phyloP scores from a whole-genome alignment of 2,888 invertebrate species.

The Ophioninae sp. region DNA sequence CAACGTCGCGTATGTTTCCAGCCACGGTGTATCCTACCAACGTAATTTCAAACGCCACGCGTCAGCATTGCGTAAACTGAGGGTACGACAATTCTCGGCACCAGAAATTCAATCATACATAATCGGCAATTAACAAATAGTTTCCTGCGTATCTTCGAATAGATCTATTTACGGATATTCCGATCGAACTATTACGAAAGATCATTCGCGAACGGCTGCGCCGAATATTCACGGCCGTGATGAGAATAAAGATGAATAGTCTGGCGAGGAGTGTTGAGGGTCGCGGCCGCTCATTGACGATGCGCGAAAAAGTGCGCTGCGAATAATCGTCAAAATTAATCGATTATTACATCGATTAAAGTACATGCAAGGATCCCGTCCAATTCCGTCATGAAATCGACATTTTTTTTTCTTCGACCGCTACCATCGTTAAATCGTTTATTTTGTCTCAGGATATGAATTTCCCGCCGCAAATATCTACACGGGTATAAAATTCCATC shows the following conservation, averaged over 20 bases:
- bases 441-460: neutral
- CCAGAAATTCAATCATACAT: neutral
- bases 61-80: too few species aligned
- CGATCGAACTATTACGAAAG: constrained; percentile 44
- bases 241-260: constrained; percentile 51
- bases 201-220: constrained; percentile 27
- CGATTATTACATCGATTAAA: neutral
- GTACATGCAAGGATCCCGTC: too few species aligned
- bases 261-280: constrained; percentile 49
- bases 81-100: too few species aligned
- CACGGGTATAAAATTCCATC: constrained; percentile 7
- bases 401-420: neutral
- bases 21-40: too few species aligned
- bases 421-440: neutral
- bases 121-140: too few species aligned
- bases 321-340: constrained; percentile 4
- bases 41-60: too few species aligned
- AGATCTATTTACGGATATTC: constrained; percentile 11
- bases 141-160: neutral
- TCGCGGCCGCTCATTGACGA: constrained; percentile 45
- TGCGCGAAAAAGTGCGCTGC: neutral
- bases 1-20: too few species aligned
- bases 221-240: constrained; percentile 53
- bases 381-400: neutral
- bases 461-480: neutral